Percentiles rank a stretch among this genome's conserved stretches.
Evolutionary conservation across 2,797 vertebrate genomes (phyloP).

Genomic region (Bryconaethiops microstoma): DNA sequence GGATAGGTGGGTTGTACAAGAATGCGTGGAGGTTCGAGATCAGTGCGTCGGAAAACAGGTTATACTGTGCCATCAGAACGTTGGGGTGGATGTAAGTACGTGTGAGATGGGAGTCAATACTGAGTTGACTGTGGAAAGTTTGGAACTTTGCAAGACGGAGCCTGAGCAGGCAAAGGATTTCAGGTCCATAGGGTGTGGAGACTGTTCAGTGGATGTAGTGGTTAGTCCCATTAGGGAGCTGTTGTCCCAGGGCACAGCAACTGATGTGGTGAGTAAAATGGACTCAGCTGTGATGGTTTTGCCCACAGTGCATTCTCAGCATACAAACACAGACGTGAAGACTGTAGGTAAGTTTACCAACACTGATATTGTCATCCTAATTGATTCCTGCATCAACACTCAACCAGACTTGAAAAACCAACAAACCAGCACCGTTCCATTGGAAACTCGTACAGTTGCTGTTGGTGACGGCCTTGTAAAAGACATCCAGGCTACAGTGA

Average conservation of each 20-base stretch:
- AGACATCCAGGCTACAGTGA: constrained; percentile 77
- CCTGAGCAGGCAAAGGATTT: constrained; percentile 63
- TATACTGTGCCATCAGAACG: constrained; percentile 72
- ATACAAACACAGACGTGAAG: constrained; percentile 81
- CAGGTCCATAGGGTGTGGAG: constrained; percentile 87
- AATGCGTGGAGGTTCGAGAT: constrained; percentile 76
- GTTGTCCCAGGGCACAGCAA: constrained; percentile 75
- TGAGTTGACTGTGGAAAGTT: constrained; percentile 66
- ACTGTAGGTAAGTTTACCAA: constrained; percentile 79
- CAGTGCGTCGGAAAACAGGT: constrained; percentile 70
- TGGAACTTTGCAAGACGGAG: constrained; percentile 57
- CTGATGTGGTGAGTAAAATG: constrained; percentile 69
- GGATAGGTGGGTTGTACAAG: constrained; percentile 84
- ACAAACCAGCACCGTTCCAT: constrained; percentile 81
- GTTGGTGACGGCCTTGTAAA: constrained; percentile 92
- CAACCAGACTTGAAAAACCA: constrained; percentile 76
- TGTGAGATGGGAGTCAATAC: constrained; percentile 85
- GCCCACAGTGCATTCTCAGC: constrained; percentile 74
- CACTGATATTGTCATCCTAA: constrained; percentile 70
- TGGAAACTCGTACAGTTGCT: constrained; percentile 84
- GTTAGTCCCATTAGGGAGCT: constrained; percentile 72
- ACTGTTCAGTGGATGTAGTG: constrained; percentile 82
- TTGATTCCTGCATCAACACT: constrained; percentile 82
- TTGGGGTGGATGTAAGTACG: constrained; percentile 73
- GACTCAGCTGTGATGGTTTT: constrained; percentile 81